Evolutionary conservation across 2,797 vertebrate genomes (phyloP).

Genomic region (Mormyrus proboscirostris): DNA sequence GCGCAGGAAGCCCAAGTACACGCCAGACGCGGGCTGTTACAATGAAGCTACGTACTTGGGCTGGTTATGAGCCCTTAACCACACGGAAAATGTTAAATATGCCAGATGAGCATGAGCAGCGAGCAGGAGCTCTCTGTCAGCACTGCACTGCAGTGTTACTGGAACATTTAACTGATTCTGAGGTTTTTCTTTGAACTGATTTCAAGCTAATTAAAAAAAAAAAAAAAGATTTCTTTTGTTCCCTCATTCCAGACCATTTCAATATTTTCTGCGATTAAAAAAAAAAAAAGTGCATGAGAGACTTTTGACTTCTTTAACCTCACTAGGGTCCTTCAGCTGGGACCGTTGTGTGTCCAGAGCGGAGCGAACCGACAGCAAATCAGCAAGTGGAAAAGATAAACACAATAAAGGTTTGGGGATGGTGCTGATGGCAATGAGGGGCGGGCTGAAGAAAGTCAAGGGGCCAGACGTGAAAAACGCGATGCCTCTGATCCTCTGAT

Average conservation of each 20-base stretch:
- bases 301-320: background rate
- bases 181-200: conserved; percentile 3
- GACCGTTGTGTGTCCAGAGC: background rate
- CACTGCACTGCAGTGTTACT: background rate
- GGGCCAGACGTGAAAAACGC: background rate
- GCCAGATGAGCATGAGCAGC: conserved; percentile 9
- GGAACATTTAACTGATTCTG: conserved; percentile 15
- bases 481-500: background rate
- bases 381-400: background rate
- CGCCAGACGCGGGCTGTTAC: background rate
- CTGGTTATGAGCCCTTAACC: conserved; percentile 20
- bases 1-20: conserved; percentile 3
- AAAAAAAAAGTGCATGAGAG: background rate
- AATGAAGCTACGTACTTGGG: background rate
- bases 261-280: background rate
- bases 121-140: background rate
- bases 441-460: background rate
- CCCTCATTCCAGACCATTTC: background rate
- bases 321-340: background rate
- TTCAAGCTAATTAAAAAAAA: background rate
- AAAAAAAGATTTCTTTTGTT: background rate
- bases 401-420: background rate
- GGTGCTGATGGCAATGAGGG: background rate
- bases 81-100: conserved; percentile 35
- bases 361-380: background rate